Conservation (phyloP, 2,113 vertebrate species). For the Psephotus haematonotus region DNA sequence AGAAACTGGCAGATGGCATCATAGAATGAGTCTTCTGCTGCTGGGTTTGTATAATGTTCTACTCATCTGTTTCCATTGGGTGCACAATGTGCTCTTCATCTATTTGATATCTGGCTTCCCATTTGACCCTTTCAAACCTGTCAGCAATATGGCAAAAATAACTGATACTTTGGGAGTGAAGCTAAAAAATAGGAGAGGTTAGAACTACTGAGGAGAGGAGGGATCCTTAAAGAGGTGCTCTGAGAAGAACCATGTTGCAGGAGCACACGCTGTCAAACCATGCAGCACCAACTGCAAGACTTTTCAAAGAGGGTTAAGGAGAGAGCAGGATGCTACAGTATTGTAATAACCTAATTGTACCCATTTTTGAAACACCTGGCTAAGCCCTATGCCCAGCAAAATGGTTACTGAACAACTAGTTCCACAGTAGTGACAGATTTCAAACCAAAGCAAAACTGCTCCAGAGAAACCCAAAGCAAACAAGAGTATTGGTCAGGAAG, state of each 20-base stretch:
- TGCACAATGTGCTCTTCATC: not conserved
- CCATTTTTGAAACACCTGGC: not conserved
- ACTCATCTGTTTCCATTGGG: not conserved
- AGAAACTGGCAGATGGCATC: not conserved
- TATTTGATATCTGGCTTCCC: not conserved
- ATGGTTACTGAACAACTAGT: not conserved
- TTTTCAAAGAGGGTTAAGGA: not conserved
- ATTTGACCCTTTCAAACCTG: not conserved
- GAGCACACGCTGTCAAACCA: not conserved
- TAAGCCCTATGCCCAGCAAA: not conserved
- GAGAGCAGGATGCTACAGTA: not conserved
- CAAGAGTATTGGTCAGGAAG: not conserved
- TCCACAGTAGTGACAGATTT: not conserved
- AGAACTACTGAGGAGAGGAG: not conserved
- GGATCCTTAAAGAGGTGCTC: not conserved
- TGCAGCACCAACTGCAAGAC: not conserved
- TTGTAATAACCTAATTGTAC: not conserved
- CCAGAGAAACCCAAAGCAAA: not conserved
- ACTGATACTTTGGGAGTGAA: not conserved
- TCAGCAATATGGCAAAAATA: not conserved
- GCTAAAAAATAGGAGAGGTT: not conserved
- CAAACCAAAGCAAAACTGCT: not conserved
- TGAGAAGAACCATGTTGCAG: not conserved
- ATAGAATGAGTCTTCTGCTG: not conserved
- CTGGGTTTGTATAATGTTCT: not conserved